Evolutionary conservation across 2,113 vertebrate species (phyloP), one percentile per base, ranked within the genome.

Genomic region (Eretmodus cyanostictus): DNA sequence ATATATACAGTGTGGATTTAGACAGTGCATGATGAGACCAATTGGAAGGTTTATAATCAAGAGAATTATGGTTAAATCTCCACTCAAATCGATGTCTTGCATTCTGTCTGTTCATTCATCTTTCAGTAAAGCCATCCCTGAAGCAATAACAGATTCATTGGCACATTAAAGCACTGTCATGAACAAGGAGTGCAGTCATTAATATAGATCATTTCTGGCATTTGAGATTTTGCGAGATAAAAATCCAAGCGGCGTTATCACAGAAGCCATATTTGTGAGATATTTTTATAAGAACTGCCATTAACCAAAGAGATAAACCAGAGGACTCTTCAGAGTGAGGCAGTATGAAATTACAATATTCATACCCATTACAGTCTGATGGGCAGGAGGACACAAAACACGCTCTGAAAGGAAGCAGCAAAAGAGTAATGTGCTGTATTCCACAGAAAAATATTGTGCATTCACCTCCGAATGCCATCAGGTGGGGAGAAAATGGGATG

Each of bases 81-180:
- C 45, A 38, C 40, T 79, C 68, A 76, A 47, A 61, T 76, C 81
- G 51, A 59, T 22, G 36, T 82, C 59, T 82, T 83, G 80, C 87
- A 82, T 57, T 89, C 81, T n/a, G 73, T 86, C 76, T 88, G 31
- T 76, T 61, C 55, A 86, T 85, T 82, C 59, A 54, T 86, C 59
- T 79, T 81, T 85, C 83, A 91, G 71, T 85, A 86, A 93, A 90
- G 88, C 92, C 95, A 84, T 94, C 93, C 88, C 92, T 92, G 89
- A 88, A 89, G 91, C 85, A 92, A 87, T 78, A 89, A 90, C 90
- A 94, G 92, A 93, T 93, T 95, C 94, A 95, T 93, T 95, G 93
- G 95, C 94, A 95, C 94, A 84, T 94, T 86, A 90, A 47, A 93
- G 92, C 92, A 89, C 88, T 83, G 63, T 89, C 57, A 91, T 86